Percentiles rank a stretch among this genome's conserved stretches.
Evolutionary conservation across 2,888 invertebrate species (phyloP).

Genomic region (Cryptocheilus praepositus): DNA sequence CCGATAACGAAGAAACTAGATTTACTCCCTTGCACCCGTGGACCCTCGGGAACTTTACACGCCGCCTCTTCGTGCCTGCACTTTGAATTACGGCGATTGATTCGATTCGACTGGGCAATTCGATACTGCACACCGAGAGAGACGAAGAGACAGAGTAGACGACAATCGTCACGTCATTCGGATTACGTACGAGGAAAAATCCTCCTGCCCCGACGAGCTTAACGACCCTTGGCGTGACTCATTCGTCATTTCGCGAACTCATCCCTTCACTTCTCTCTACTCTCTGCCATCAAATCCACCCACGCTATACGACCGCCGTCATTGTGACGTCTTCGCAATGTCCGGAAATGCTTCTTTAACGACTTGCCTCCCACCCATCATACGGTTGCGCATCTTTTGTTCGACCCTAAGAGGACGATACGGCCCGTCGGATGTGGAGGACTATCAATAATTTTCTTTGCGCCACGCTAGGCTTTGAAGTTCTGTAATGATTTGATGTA

Average conservation of each 20-base stretch:
- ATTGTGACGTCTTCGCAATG: conserved; percentile 29
- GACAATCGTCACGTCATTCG: conserved; percentile 31
- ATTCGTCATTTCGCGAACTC: conserved; percentile 53
- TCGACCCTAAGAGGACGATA: conserved; percentile 35
- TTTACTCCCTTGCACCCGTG: conserved; percentile 33
- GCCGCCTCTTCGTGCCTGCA: conserved; percentile 30
- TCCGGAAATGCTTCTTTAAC: conserved; percentile 44
- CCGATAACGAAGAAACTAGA: conserved; percentile 51
- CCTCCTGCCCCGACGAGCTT: conserved; percentile 11
- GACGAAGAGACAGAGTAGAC: background rate
- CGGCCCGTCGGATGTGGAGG: conserved; percentile 30
- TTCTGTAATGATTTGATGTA: no score
- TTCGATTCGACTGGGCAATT: conserved; percentile 50
- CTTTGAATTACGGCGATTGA: conserved; percentile 55
- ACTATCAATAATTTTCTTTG: conserved; percentile 45
- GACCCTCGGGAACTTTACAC: conserved; percentile 9
- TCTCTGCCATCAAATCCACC: background rate
- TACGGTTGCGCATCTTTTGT: conserved; percentile 28
- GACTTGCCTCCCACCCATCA: conserved; percentile 24
- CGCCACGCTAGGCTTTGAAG: no score
- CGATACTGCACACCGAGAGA: conserved; percentile 31
- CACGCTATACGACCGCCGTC: conserved; percentile 2
- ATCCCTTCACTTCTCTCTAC: conserved; percentile 29
- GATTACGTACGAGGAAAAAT: conserved; percentile 32
- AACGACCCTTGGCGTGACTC: conserved; percentile 48